Conservation (phyloP, 2,888 invertebrate species). For the Antitype chi region DNA sequence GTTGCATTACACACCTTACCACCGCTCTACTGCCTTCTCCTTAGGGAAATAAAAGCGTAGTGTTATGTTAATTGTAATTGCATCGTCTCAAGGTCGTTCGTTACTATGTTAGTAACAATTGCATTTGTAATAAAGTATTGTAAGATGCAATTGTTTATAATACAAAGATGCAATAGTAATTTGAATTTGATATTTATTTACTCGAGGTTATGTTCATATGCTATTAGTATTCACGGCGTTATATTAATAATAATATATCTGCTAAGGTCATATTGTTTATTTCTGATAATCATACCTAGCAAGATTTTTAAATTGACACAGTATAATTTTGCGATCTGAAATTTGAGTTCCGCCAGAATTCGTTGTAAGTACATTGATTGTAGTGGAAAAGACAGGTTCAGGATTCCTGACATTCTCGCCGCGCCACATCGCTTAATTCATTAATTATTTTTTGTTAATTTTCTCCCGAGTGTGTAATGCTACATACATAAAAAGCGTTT, state of each 20-base stretch:
- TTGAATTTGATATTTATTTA: slow-evolving; percentile 26
- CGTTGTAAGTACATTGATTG: background rate
- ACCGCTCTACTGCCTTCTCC: background rate
- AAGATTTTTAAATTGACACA: background rate
- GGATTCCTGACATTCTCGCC: background rate
- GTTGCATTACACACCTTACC: background rate
- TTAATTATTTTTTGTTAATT: background rate
- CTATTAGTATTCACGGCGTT: slow-evolving; percentile 27
- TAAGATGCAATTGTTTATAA: slow-evolving; percentile 18
- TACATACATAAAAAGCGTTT: too few species aligned
- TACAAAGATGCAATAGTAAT: slow-evolving; percentile 15
- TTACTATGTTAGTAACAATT: slow-evolving; percentile 28
- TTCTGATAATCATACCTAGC: background rate
- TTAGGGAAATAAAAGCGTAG: background rate
- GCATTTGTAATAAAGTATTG: slow-evolving; percentile 27
- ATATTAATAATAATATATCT: slow-evolving; percentile 8
- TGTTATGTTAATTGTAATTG: background rate
- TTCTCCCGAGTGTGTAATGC: background rate
- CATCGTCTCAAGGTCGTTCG: slow-evolving; percentile 9
- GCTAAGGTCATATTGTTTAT: background rate
- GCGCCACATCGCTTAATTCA: background rate
- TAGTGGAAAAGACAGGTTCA: background rate
- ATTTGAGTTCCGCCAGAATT: background rate
- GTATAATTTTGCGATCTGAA: background rate
- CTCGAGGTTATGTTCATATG: background rate